Conservation (phyloP, 1,140 invertebrate genomes). For the Dendroctonus valens region DNA sequence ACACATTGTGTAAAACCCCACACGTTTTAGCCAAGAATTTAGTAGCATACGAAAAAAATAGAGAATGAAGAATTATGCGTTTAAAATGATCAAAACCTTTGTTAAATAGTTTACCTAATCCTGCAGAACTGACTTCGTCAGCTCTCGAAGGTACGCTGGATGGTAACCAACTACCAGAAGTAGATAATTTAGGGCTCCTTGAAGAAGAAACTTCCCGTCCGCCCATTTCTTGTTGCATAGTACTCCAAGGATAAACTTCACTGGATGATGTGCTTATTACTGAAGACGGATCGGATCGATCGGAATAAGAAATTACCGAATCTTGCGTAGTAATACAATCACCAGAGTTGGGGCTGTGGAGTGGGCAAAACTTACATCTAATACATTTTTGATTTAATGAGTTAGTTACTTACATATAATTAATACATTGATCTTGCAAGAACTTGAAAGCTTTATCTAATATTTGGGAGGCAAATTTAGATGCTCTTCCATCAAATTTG, state of each 20-base stretch:
- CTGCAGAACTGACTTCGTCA: conserved; percentile 2
- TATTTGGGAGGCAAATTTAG: conserved; percentile 56
- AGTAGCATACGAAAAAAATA: too few relatives aligned
- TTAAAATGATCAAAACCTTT: too few relatives aligned
- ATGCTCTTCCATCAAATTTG: conserved; percentile 52
- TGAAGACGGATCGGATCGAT: conserved; percentile 33
- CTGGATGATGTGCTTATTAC: conserved; percentile 43
- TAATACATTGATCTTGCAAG: conserved; percentile 59
- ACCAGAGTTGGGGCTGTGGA: conserved; percentile 54
- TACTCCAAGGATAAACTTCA: conserved; percentile 47
- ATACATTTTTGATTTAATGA: neutral
- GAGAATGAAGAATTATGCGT: too few relatives aligned
- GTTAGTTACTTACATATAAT: conserved; percentile 56
- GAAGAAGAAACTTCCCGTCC: conserved; percentile 40
- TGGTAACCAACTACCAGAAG: conserved; percentile 40
- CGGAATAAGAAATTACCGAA: conserved; percentile 32
- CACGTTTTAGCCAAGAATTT: too few relatives aligned
- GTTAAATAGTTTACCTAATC: conserved; percentile 1
- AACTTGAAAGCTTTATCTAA: conserved; percentile 61
- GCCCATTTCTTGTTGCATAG: conserved; percentile 31
- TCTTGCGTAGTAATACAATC: conserved; percentile 50
- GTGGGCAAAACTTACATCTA: neutral
- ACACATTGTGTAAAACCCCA: too few relatives aligned
- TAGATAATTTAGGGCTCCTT: conserved; percentile 37
- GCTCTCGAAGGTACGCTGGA: conserved; percentile 21